Evolutionary conservation across 2,888 invertebrate genomes (phyloP).

Genomic region (Prenolepis imparis): DNA sequence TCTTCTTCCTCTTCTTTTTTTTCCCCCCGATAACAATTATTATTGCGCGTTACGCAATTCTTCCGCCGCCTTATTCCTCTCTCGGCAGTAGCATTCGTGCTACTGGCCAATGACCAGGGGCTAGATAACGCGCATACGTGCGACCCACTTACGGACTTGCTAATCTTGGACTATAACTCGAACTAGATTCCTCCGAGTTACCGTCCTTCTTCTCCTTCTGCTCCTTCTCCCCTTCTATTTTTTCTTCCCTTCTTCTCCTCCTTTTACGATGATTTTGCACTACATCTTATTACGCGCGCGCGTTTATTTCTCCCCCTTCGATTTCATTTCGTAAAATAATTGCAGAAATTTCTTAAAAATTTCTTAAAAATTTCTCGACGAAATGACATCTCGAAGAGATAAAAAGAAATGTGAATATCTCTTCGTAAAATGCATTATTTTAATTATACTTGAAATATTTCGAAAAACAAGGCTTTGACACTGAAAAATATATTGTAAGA

Average conservation of each 20-base stretch:
- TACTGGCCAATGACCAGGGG: constrained; percentile 75
- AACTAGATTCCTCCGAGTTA: constrained; percentile 62
- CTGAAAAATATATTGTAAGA: background rate
- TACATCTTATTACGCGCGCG: background rate
- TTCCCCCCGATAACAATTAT: background rate
- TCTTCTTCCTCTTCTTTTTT: background rate
- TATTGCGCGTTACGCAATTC: constrained; percentile 36
- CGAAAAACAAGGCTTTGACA: background rate
- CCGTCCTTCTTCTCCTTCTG: background rate
- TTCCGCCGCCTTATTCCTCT: constrained; percentile 12
- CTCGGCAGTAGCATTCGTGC: constrained; percentile 1
- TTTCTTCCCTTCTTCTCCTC: background rate
- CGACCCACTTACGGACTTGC: constrained; percentile 70
- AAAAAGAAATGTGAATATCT: background rate
- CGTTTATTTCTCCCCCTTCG: background rate
- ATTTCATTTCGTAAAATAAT: background rate
- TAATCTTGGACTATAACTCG: constrained; percentile 68
- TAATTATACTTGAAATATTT: background rate
- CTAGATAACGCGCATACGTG: constrained; percentile 70
- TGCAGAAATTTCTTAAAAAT: background rate
- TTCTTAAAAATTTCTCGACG: too few species aligned
- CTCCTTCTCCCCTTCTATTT: background rate
- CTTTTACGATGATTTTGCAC: background rate
- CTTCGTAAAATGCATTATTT: background rate
- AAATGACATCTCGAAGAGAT: background rate